A percentile compares a stretch with the other conserved stretches of the same genome.
Conservation (phyloP, 92 coral and sea anemone genomes). For the Siderastrea siderea region DNA sequence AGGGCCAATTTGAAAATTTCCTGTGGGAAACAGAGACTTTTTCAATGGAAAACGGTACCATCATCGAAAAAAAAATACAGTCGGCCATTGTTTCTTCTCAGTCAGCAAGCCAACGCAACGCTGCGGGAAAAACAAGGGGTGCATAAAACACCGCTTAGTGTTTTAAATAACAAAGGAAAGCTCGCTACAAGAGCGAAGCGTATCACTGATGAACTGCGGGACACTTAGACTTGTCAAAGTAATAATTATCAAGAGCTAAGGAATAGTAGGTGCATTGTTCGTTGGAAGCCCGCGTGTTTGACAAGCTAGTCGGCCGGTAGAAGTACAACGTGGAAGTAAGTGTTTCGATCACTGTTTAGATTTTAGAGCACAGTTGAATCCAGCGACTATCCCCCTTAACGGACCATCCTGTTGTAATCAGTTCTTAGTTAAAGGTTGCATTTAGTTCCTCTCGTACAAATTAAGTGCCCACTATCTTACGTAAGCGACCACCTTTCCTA, state of each 20-base stretch:
- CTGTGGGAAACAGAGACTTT: constrained; percentile 36
- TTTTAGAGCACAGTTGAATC: neutral
- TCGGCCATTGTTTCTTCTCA: constrained; percentile 4
- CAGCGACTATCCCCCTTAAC: neutral
- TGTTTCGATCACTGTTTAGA: neutral
- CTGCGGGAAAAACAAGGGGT: constrained; percentile 25
- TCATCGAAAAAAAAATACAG: neutral
- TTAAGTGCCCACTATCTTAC: too few species aligned
- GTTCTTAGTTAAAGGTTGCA: neutral
- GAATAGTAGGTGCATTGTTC: neutral
- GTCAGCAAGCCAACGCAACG: neutral
- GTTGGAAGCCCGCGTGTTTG: neutral
- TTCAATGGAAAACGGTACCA: neutral
- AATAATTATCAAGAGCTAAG: neutral
- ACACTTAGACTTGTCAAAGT: neutral
- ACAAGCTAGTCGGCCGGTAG: neutral
- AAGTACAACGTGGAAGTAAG: neutral
- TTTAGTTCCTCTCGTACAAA: too few species aligned
- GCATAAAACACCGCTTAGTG: constrained; percentile 12
- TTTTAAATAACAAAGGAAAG: constrained; percentile 37
- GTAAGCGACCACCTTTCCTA: neutral
- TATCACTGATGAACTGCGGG: constrained; percentile 23
- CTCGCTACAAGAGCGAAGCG: constrained; percentile 4
- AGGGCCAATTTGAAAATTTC: constrained; percentile 5
- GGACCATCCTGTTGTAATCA: neutral